A percentile compares a stretch with the other conserved stretches of the same genome.
Evolutionary conservation across 1,140 invertebrate genomes (phyloP).

Genomic region (Drosophila navojoa): DNA sequence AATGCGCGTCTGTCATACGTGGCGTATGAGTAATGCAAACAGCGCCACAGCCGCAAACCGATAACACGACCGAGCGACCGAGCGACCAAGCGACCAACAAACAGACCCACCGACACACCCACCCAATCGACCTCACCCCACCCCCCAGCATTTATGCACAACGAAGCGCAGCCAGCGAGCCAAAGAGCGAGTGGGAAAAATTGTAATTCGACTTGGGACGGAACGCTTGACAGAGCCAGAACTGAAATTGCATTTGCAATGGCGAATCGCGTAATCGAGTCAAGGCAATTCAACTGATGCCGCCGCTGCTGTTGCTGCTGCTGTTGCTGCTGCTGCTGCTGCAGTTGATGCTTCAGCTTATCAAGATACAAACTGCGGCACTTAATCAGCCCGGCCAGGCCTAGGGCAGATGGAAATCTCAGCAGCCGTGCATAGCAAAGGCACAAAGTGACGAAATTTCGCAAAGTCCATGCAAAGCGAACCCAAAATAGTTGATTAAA

Average conservation of each 20-base stretch:
- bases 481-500: too few species aligned
- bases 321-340: too few species aligned
- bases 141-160: not conserved
- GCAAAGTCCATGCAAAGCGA: too few species aligned
- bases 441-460: too few species aligned
- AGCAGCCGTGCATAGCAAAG: too few species aligned
- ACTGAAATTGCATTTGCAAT: constrained; percentile 52
- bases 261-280: constrained; percentile 40
- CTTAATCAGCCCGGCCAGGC: not conserved
- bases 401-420: not conserved
- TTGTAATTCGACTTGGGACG: constrained; percentile 22
- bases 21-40: constrained; percentile 48
- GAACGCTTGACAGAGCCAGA: constrained; percentile 35
- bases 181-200: not conserved
- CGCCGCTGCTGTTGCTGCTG: not conserved
- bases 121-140: not conserved
- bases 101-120: not conserved
- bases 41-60: constrained; percentile 12
- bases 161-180: too few species aligned
- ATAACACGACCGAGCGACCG: constrained; percentile 4
- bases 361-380: constrained; percentile 17
- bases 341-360: constrained; percentile 8
- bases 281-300: constrained; percentile 11
- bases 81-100: not conserved
- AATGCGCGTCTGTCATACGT: constrained; percentile 33